A percentile compares a stretch with the other conserved stretches of the same genome.
Conservation (phyloP, 2,797 vertebrate genomes). For the Sparus aurata region DNA sequence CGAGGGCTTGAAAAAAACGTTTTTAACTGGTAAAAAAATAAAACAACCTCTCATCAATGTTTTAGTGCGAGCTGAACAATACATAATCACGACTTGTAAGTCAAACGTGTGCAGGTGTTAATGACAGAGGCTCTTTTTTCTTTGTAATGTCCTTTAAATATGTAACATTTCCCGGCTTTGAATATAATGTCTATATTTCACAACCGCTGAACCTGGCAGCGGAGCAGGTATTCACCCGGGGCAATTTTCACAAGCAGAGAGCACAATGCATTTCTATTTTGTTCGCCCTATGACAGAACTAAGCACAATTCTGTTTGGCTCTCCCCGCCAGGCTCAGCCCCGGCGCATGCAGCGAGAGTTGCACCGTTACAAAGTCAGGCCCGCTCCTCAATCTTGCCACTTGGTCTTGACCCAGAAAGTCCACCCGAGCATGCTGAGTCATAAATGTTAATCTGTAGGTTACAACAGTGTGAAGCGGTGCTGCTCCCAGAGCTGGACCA, state of each 20-base stretch:
- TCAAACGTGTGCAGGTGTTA: too few species aligned
- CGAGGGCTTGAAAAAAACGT: background rate
- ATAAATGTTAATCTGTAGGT: slow-evolving; percentile 85
- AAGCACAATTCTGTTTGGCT: slow-evolving; percentile 63
- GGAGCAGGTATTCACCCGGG: slow-evolving; percentile 49
- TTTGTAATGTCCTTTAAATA: slow-evolving; percentile 49
- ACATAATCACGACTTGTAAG: slow-evolving; percentile 10
- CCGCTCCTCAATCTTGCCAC: slow-evolving; percentile 73
- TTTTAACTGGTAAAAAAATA: slow-evolving; percentile 1
- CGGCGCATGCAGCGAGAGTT: slow-evolving; percentile 48
- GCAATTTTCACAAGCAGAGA: slow-evolving; percentile 68
- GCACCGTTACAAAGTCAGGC: slow-evolving; percentile 65
- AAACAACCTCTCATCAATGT: slow-evolving; percentile 8
- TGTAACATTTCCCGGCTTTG: slow-evolving; percentile 35
- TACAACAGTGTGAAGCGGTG: slow-evolving; percentile 73
- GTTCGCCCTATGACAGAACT: slow-evolving; percentile 67
- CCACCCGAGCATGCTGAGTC: slow-evolving; percentile 76
- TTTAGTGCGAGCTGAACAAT: slow-evolving; percentile 20
- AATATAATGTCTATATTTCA: slow-evolving; percentile 49
- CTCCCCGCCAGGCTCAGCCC: slow-evolving; percentile 55
- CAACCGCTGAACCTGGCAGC: slow-evolving; percentile 28
- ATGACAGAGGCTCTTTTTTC: slow-evolving; percentile 1
- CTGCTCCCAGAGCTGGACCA: slow-evolving; percentile 74
- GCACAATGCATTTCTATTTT: slow-evolving; percentile 69
- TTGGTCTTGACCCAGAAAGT: slow-evolving; percentile 81